phyloP scores from a whole-genome alignment of 2,888 invertebrate species.

The Urechis unicinctus region DNA sequence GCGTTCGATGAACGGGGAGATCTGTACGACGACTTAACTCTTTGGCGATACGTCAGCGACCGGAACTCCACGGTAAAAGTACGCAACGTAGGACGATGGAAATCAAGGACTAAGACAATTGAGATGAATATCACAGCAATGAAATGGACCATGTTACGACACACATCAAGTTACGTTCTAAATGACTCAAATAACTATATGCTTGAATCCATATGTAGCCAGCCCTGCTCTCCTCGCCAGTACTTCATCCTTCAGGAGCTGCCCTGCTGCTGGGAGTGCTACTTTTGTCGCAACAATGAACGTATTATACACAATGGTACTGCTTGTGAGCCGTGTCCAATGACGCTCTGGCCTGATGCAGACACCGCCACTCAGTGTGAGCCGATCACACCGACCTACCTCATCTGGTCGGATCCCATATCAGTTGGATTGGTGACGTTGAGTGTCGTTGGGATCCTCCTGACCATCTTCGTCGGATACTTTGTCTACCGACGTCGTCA shows the following conservation, averaged over 20 bases:
- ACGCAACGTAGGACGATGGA: constrained; percentile 8
- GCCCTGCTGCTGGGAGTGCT: constrained; percentile 20
- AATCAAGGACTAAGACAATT: constrained; percentile 1
- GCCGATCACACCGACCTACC: constrained; percentile 8
- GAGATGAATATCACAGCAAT: not conserved
- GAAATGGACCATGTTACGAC: too few species aligned
- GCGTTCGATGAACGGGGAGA: constrained; percentile 31
- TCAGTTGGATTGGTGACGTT: constrained; percentile 3
- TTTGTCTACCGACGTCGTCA: constrained; percentile 4
- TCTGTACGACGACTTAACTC: constrained; percentile 24
- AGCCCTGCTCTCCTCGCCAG: constrained; percentile 13
- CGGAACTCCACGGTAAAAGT: not conserved
- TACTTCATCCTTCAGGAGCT: constrained; percentile 8
- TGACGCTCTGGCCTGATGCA: constrained; percentile 15
- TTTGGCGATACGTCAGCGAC: constrained; percentile 24
- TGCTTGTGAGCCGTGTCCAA: constrained; percentile 14
- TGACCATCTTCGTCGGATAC: not conserved
- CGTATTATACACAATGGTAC: constrained; percentile 11
- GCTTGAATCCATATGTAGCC: constrained; percentile 17
- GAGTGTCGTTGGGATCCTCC: constrained; percentile 5
- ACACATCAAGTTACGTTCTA: not conserved
- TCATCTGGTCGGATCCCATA: constrained; percentile 1
- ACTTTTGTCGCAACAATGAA: constrained; percentile 15
- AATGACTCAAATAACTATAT: not conserved
- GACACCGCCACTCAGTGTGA: constrained; percentile 2